Conservation (phyloP, 2,888 invertebrate species). For the Polymixis flavicincta region DNA sequence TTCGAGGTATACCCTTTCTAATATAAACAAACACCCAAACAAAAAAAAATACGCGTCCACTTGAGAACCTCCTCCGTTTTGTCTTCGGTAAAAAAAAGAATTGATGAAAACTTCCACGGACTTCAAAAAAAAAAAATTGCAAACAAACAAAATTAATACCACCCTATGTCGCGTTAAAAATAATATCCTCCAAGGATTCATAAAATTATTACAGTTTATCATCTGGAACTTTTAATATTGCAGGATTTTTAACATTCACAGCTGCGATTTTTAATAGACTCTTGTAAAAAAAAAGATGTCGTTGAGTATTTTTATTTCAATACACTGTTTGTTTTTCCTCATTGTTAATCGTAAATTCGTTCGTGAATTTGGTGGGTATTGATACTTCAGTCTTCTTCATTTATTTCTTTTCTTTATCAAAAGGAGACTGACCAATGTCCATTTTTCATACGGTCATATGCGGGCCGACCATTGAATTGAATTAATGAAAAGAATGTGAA, state of each 20-base stretch:
- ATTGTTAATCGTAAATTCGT: not conserved
- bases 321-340: conserved; percentile 19
- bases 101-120: not conserved
- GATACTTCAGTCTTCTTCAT: not conserved
- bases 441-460: not conserved
- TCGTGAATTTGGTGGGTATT: not conserved
- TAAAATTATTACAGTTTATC: conserved; percentile 26
- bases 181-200: conserved; percentile 26
- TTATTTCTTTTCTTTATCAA: not conserved
- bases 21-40: too few species aligned
- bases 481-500: too few species aligned
- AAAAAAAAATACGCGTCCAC: too few species aligned
- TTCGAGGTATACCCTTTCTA: too few species aligned
- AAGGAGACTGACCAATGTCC: not conserved
- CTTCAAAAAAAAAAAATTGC: not conserved
- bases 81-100: not conserved
- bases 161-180: not conserved
- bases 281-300: conserved; percentile 6
- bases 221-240: conserved; percentile 36
- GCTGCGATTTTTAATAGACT: conserved; percentile 32
- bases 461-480: too few species aligned
- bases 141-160: not conserved
- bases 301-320: conserved; percentile 10
- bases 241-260: conserved; percentile 22
- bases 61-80: too few species aligned